Evolutionary conservation across 2,113 vertebrate genomes (phyloP).

Genomic region (Hippocampus barbouri): DNA sequence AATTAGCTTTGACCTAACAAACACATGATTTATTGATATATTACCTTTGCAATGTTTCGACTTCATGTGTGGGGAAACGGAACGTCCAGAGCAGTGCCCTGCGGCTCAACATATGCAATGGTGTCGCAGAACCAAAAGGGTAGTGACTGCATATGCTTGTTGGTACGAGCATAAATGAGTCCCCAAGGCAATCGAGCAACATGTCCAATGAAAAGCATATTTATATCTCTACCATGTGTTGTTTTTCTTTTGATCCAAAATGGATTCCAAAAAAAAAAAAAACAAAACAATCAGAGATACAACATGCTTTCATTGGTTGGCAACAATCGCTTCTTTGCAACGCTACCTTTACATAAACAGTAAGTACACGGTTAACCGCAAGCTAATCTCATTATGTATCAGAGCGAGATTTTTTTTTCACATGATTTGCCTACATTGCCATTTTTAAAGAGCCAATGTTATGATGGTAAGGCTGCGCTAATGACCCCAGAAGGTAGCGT

Average conservation of each 20-base stretch:
- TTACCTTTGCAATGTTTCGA: no score
- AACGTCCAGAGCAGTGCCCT: no score
- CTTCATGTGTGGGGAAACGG: no score
- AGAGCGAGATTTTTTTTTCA: background rate
- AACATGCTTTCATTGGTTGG: background rate
- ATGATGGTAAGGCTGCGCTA: background rate
- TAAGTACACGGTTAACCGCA: background rate
- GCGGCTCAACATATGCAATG: no score
- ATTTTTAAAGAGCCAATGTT: background rate
- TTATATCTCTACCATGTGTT: background rate
- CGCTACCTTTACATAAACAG: background rate
- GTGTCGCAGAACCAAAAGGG: no score
- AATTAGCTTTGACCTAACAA: no score
- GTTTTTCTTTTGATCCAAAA: background rate
- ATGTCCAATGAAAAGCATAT: background rate
- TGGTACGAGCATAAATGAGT: no score
- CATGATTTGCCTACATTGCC: background rate
- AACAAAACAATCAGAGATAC: background rate
- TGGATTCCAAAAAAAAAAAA: background rate
- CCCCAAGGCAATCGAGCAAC: background rate
- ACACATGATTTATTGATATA: no score
- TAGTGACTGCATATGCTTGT: no score
- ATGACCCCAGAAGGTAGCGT: background rate
- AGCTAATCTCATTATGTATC: background rate
- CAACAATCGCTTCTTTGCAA: background rate